Conservation (phyloP, 2,888 invertebrate genomes). For the Nemotelus pantherinus region DNA sequence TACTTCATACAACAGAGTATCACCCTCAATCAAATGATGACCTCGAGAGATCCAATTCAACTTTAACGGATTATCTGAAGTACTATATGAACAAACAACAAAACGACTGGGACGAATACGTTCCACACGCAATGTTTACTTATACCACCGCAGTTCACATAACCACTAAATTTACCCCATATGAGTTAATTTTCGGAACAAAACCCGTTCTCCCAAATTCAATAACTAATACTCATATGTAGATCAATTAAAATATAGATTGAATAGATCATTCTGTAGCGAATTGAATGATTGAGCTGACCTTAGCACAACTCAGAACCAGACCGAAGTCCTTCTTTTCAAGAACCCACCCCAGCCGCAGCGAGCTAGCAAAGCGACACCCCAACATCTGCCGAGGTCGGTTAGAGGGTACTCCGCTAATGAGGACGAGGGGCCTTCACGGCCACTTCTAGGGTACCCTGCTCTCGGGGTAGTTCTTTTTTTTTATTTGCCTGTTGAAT, state of each 20-base stretch:
- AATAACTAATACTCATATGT: conserved; percentile 51
- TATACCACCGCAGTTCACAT: conserved; percentile 4
- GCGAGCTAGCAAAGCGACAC: too few species aligned
- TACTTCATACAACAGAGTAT: not conserved
- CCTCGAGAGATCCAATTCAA: conserved; percentile 20
- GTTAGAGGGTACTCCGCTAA: too few species aligned
- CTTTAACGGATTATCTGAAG: not conserved
- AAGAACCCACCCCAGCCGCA: too few species aligned
- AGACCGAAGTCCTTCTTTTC: too few species aligned
- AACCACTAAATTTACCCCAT: not conserved
- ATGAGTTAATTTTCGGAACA: conserved; percentile 17
- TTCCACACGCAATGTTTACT: conserved; percentile 38
- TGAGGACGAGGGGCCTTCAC: too few species aligned
- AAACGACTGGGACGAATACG: conserved; percentile 42
- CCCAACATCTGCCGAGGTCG: too few species aligned
- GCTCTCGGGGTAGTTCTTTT: too few species aligned
- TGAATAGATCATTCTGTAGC: conserved; percentile 40
- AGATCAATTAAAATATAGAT: conserved; percentile 45
- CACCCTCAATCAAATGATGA: conserved; percentile 28
- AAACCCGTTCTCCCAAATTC: conserved; percentile 57
- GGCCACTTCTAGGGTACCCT: too few species aligned
- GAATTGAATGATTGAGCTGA: too few species aligned
- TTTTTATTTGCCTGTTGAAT: too few species aligned
- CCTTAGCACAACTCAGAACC: too few species aligned
- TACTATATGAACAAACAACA: not conserved